Evolutionary conservation across 1,140 invertebrate species (phyloP), one percentile per base, ranked within the genome.

Genomic region (Forficula auricularia): DNA sequence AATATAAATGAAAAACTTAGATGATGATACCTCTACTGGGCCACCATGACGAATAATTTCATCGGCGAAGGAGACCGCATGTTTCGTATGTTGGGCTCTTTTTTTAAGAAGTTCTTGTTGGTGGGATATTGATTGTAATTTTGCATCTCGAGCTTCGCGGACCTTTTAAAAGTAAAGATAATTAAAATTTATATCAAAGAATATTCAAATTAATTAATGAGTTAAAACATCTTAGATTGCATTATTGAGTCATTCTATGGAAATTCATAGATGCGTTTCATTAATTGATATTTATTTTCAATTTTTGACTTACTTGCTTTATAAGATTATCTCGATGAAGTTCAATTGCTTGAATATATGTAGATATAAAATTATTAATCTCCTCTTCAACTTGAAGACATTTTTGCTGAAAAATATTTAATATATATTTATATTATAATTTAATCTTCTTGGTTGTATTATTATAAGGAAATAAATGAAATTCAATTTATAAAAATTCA

Each of bases 61-160:
- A 42, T 77, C 72, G 32, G 70, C 61, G 31, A 78, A 70, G 15
- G 61, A 57, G 35, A 76, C 66, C 9, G 73, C 70, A 46, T 74
- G 34, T 37, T 44, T 33, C 8, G 49, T 18, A 35, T 51, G 38
- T 32, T 52, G 45, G 35, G 49, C 30, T 20, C 48, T 35, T 20
- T 48, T 32, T 34, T 47, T 43, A 3, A 57, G 35, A 8, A 48
- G 40, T 12, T 48, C 44, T 36, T 49, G 34, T 39, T 54, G 50
- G 1, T 46, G n/a, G 12, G 44, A 44, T n/a, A 48, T 22, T n/a
- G 40, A 30, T 18, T 40, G 31, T n/a, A 51, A 38, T 31, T 51
- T 54, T n/a, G 38, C 35, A 8, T 46, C 36, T 10, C 42, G 35
- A 0, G 48, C 47, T 32, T 50, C 44, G 14, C 66, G 57, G 57